Base-by-base conservation (phyloP, 2,888 invertebrate genomes). In the Mantis religiosa region DNA sequence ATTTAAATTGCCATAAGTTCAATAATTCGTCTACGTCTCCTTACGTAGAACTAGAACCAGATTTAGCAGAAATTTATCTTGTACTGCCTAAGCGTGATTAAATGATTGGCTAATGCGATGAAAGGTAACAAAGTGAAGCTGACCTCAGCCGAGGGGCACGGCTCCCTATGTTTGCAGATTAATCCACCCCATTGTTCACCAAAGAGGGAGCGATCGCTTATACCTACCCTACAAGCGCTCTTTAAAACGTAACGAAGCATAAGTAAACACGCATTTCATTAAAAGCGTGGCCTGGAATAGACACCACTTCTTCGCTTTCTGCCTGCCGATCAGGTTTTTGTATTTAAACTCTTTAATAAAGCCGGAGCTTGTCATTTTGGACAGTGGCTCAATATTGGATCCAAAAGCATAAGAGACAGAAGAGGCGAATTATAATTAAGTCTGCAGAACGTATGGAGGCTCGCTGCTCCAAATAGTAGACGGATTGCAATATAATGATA, bases 111-210 rank as follows among this genome's bases (percentile, higher is more conserved):
- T 71, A 20, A 71, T 71, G 20, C 54, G 54, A 71, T 71, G 54
- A 71, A 71, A 71, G 54, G 54, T 71, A 20, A 71, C 54, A 71
- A 15, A 25, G 41, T 41, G 41, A 41, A 41, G 41, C 41, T 41
- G 41, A 41, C 41, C 41, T 41, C 41, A 41, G 41, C 12, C 41
- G 41, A 41, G 41, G 41, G 41, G 41, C 54, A 20, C 15, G 54
- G 20, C 54, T 14, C 54, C 54, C 54, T 88, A 83, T 88, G 88
- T 88, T 88, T 88, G 84, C 88, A 30, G 88, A 88, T 88, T 88
- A 88, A 83, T 83, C 83, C 88, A 84, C 27, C 54, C 83, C 88
- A 88, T 84, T 84, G 84, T 84, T 54, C 71, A 71, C 88, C 83
- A 47, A 83, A 71, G 47, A 83, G 88, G 54, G 15, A 41, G 28